Base-by-base conservation (phyloP, 1,140 invertebrate species). In the Drosophila jambulina region DNA sequence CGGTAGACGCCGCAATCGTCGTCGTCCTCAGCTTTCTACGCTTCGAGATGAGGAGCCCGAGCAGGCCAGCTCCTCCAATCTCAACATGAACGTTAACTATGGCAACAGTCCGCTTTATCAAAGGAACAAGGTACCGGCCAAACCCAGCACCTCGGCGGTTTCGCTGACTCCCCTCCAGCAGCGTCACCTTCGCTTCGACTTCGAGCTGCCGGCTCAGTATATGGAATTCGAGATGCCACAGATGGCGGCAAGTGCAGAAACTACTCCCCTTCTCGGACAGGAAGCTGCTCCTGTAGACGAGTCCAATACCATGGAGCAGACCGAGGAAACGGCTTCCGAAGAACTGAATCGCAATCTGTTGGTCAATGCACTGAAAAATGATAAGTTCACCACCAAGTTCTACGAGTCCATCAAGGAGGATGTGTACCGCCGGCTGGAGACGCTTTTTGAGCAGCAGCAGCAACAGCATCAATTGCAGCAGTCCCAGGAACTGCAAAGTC, bases 391-490 rank as follows among this genome's bases (percentile, higher is more conserved):
- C 1, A 94, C 94, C 4, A 95, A 95, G 88, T 93, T 95, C 27
- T 95, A 95, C 87, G 95, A 95, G 71, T 94, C 95, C 15, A 92
- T 96, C 19, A 93, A 95, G 43, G 95, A 95, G 81, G 95, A 95
- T 88, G 95, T 96, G 4, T 96, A 95, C 81, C 95, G 96, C 15
- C 95, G 96, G 83, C 94, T 96, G 2, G 95, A 95, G n/a, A 94
- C 95, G 4, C 92, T 97, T 32, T 94, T 95, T 2, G 95, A 95
- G 2, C 96, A 96, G 90, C 95, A 88, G 23, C 84, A 87, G 54
- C 82, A 95, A 65, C 95, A 95, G 2, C 95, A 91, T 32, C 61
- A 78, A 2, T 45, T 70, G 1, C 72, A 64, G 38, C 54, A 67
- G 29, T 15, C 45, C n/a, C 75, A 78, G 21, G 75, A 95, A 75